A percentile compares a stretch with the other conserved stretches of the same genome.
phyloP scores from a whole-genome alignment of 2,113 vertebrate genomes.

The Pteruthius melanotis region DNA sequence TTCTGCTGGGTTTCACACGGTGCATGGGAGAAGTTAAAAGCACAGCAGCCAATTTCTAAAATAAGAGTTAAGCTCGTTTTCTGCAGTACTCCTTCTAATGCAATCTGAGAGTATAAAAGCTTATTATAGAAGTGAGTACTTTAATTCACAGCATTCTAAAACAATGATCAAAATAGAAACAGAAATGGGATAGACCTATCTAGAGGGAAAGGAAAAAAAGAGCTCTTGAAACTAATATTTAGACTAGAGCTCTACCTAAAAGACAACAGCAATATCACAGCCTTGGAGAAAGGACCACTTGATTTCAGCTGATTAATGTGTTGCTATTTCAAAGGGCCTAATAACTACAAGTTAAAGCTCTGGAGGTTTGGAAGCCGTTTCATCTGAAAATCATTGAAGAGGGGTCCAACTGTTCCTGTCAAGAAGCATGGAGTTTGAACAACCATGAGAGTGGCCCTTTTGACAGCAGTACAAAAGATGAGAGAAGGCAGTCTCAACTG shows the following conservation, averaged over 20 bases:
- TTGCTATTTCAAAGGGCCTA: conserved; percentile 53
- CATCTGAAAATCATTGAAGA: conserved; percentile 58
- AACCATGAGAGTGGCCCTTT: conserved; percentile 44
- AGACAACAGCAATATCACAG: conserved; percentile 13
- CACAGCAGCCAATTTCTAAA: not conserved
- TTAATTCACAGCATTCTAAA: conserved; percentile 15
- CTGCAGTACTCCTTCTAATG: not conserved
- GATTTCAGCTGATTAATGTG: conserved; percentile 61
- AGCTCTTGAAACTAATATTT: conserved; percentile 24
- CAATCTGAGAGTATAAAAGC: not conserved
- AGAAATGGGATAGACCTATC: not conserved
- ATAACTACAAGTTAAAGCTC: conserved; percentile 52
- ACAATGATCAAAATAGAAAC: conserved; percentile 8
- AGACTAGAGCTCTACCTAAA: not conserved
- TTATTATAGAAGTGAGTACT: not conserved
- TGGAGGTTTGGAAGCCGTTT: conserved; percentile 35
- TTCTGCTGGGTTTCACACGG: not conserved
- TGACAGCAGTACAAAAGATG: conserved; percentile 58
- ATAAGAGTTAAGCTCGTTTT: not conserved
- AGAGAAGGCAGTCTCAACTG: conserved; percentile 52
- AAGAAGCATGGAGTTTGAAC: conserved; percentile 65
- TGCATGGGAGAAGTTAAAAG: not conserved
- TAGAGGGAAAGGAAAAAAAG: not conserved
- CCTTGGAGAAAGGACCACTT: conserved; percentile 18
- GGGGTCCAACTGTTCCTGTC: conserved; percentile 52